These are phyloP conservation scores for Nymphalis io DNA, from an alignment of 1,140 invertebrate species.

Conservation along the genomic window DNA sequence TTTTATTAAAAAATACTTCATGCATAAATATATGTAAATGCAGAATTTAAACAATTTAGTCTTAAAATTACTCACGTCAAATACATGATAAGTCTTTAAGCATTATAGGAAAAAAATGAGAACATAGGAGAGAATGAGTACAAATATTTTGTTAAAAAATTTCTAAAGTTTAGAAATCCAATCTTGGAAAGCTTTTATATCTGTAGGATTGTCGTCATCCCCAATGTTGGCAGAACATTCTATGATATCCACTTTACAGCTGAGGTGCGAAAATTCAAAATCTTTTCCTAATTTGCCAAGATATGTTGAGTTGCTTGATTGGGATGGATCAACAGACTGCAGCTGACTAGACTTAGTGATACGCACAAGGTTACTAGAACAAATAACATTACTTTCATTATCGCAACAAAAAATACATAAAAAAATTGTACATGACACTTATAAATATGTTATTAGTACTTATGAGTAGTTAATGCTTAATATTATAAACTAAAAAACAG, in stretches of 20 bases:
- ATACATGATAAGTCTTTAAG: conserved; percentile 41
- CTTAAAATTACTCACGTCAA: conserved; percentile 28
- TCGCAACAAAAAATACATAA: not conserved
- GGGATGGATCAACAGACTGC: conserved; percentile 85
- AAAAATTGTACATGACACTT: not conserved
- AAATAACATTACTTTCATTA: not conserved
- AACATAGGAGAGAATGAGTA: conserved; percentile 25
- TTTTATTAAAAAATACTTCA: conserved; percentile 40
- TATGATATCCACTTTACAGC: conserved; percentile 86
- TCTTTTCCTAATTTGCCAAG: conserved; percentile 89
- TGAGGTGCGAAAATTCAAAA: conserved; percentile 90
- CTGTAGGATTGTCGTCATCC: conserved; percentile 80
- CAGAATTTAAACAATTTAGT: conserved; percentile 36
- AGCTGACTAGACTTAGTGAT: conserved; percentile 89
- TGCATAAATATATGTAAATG: conserved; percentile 44
- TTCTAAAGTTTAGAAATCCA: conserved; percentile 84
- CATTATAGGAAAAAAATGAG: conserved; percentile 31
- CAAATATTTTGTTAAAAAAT: conserved; percentile 3
- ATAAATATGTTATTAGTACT: not conserved
- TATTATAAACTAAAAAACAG: too few relatives aligned
- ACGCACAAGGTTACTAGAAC: conserved; percentile 86
- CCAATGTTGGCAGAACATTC: conserved; percentile 85
- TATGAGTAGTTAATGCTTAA: too few relatives aligned
- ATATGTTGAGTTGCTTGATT: conserved; percentile 81
- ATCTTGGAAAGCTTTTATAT: conserved; percentile 82